Base-by-base conservation (phyloP, 2,797 vertebrate species). In the Helostoma temminkii region DNA sequence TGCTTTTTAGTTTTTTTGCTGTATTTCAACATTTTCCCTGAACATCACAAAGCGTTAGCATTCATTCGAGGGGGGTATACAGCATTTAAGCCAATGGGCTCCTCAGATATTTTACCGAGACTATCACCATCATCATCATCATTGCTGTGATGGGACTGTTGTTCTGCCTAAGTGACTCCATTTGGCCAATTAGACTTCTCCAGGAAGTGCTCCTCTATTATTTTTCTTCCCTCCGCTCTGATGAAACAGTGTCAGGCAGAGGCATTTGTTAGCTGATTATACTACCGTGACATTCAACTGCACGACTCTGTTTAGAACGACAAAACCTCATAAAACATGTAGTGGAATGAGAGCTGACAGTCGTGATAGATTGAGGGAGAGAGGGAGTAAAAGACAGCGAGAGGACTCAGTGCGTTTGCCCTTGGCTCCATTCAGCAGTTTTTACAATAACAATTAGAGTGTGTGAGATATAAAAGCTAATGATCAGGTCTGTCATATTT, bases 401-500 rank as follows among this genome's bases (percentile, higher is more conserved):
- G 56, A 61, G 79, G 65, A 76, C 65, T 45, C 39, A 58, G 22
- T 54, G 57, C 15, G 54, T 91, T 92, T 87, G 92, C 89, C 92
- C 93, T 94, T 94, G 93, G 91, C 89, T 91, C 78, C 81, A 74
- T 80, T 71, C n/a, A 3, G 76, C 86, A 82, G 77, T 88, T 93
- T 89, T 90, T 89, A 93, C 92, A 92, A 92, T 93, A 91, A 93
- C 92, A 93, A 94, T 93, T 93, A 92, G 87, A 85, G 87, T 82
- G 90, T 90, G 87, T 83, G 89, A 92, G 90, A 92, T 90, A 93
- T 92, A 93, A 92, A 93, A 92, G 87, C 92, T 93, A 94, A 94
- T 93, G 92, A 95, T 93, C 88, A 88, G 88, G 87, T 91, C 87
- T 91, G 93, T 93, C 91, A 93, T 92, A 94, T 94, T 93, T 94